phyloP scores from a whole-genome alignment of 1,140 invertebrate genomes.

The Drosophila sp. region DNA sequence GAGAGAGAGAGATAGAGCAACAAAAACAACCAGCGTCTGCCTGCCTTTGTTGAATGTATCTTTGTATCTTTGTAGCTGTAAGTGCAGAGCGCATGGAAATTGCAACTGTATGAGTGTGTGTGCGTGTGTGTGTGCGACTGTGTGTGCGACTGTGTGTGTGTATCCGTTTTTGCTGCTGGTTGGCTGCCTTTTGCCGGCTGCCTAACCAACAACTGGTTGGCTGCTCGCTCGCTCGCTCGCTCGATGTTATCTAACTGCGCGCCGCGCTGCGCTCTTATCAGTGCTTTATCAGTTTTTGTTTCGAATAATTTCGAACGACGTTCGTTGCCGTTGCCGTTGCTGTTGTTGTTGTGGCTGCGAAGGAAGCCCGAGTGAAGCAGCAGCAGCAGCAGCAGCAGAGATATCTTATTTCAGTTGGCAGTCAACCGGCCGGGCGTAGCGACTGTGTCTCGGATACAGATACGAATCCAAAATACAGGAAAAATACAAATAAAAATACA shows the following conservation, averaged over 20 bases:
- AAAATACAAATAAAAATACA: neutral
- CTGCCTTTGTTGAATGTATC: slow-evolving; percentile 60
- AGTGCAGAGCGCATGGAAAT: slow-evolving; percentile 49
- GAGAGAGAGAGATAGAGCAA: slow-evolving; percentile 13
- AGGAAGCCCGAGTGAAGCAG: slow-evolving; percentile 77
- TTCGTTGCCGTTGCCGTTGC: slow-evolving; percentile 28
- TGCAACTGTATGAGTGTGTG: slow-evolving; percentile 44
- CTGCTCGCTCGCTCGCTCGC: slow-evolving; percentile 30
- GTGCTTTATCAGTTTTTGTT: slow-evolving; percentile 85
- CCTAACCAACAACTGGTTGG: slow-evolving; percentile 57
- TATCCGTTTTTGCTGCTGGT: slow-evolving; percentile 68
- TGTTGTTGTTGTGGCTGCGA: slow-evolving; percentile 34
- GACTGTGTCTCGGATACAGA: slow-evolving; percentile 50
- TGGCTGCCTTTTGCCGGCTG: slow-evolving; percentile 47
- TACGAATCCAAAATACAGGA: slow-evolving; percentile 63
- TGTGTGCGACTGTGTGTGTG: slow-evolving; percentile 38
- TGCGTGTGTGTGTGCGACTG: slow-evolving; percentile 26
- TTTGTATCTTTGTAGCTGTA: slow-evolving; percentile 63
- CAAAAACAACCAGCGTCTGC: slow-evolving; percentile 19
- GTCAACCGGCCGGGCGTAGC: slow-evolving; percentile 38
- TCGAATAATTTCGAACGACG: slow-evolving; percentile 80
- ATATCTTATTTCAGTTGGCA: slow-evolving; percentile 81
- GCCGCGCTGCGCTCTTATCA: slow-evolving; percentile 83
- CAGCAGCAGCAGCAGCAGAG: slow-evolving; percentile 58
- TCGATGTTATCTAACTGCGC: slow-evolving; percentile 84